Evolutionary conservation across 2,888 invertebrate genomes (phyloP).

Genomic region (Pseudoips prasinana): DNA sequence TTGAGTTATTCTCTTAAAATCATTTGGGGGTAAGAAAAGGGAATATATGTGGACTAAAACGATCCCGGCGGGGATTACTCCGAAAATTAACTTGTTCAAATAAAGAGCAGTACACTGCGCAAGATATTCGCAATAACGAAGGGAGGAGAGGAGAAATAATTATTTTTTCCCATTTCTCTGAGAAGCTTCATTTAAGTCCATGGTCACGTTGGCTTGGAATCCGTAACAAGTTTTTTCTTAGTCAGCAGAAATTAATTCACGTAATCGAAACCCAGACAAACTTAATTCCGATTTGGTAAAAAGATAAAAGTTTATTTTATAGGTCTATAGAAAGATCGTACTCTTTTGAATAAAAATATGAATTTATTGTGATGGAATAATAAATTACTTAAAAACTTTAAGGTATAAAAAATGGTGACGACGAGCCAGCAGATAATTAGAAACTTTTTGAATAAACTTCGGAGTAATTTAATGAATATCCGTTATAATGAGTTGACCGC

Average conservation of each 20-base stretch:
- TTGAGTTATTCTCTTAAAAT: slow-evolving; percentile 2
- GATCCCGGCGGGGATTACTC: slow-evolving; percentile 19
- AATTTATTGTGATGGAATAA: slow-evolving; percentile 14
- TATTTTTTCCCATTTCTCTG: slow-evolving; percentile 38
- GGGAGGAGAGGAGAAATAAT: slow-evolving; percentile 32
- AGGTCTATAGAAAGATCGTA: slow-evolving; percentile 1
- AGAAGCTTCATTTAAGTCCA: slow-evolving; percentile 38
- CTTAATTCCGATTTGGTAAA: slow-evolving; percentile 32
- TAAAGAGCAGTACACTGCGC: slow-evolving; percentile 31
- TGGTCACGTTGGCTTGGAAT: slow-evolving; percentile 41
- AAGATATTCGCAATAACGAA: slow-evolving; percentile 36
- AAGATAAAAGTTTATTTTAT: slow-evolving; percentile 17
- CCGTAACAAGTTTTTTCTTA: slow-evolving; percentile 44
- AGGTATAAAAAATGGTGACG: too few species aligned
- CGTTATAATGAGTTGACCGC: too few species aligned
- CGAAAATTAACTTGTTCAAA: slow-evolving; percentile 42
- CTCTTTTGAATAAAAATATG: slow-evolving; percentile 6
- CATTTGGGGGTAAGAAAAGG: slow-evolving; percentile 6
- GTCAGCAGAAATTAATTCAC: slow-evolving; percentile 47
- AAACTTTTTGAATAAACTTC: too few species aligned
- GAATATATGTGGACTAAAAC: slow-evolving; percentile 13
- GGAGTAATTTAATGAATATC: too few species aligned
- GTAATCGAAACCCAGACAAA: slow-evolving; percentile 35
- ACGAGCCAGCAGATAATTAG: too few species aligned
- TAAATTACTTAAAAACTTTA: too few species aligned